These are phyloP conservation scores for Dipodomys stephensi DNA, from an alignment of 2,113 vertebrate genomes.

Conservation along the genomic window DNA sequence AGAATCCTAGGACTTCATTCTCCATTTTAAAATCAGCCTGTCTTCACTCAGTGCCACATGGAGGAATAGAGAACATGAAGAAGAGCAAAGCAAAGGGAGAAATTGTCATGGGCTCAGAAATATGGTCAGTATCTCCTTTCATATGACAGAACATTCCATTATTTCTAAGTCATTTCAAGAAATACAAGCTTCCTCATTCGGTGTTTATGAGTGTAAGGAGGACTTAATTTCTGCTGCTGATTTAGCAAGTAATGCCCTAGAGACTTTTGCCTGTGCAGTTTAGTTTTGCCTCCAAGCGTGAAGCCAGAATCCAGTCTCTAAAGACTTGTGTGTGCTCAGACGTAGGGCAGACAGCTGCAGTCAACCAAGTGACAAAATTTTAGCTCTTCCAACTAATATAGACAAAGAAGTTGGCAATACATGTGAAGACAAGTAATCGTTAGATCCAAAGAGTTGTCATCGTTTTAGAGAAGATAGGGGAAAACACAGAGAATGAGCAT, in stretches of 20 bases:
- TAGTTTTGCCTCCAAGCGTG: too few relatives aligned
- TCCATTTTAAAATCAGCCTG: not conserved
- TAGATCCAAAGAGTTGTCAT: not conserved
- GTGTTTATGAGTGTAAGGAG: not conserved
- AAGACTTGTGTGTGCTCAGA: not conserved
- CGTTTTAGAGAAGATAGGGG: not conserved
- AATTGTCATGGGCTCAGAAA: not conserved
- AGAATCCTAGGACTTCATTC: not conserved
- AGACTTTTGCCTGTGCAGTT: not conserved
- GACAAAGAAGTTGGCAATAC: not conserved
- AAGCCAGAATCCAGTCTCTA: not conserved
- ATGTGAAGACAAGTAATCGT: not conserved
- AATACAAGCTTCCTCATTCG: not conserved
- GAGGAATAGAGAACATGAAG: not conserved
- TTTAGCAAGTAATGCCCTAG: not conserved
- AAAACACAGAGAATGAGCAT: not conserved
- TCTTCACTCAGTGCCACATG: not conserved
- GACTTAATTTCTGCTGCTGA: not conserved
- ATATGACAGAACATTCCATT: not conserved
- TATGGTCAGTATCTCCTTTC: not conserved
- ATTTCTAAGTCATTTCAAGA: not conserved
- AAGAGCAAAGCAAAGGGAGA: rapidly evolving
- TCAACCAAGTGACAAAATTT: not conserved
- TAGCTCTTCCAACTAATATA: not conserved
- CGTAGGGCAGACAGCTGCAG: not conserved